These are phyloP conservation scores for Pelodytes ibericus DNA, from an alignment of 2,797 vertebrate species.

Conservation along the genomic window DNA sequence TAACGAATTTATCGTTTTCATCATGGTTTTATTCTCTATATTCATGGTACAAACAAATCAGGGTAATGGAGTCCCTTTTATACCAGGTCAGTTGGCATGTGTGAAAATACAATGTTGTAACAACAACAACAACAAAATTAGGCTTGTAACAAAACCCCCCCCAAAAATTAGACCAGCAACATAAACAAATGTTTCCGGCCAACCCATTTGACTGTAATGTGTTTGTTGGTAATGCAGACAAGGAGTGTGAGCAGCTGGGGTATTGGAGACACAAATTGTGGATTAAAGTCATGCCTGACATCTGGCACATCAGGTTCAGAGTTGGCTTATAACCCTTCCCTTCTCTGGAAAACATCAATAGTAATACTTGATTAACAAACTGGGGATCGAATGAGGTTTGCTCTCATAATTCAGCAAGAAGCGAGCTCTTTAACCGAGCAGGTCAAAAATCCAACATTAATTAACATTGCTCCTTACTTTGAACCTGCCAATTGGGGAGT, in stretches of 20 bases:
- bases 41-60: too few species aligned
- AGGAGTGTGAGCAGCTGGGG: not conserved
- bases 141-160: too few species aligned
- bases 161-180: too few species aligned
- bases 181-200: not conserved
- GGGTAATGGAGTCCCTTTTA: too few species aligned
- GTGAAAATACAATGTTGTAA: too few species aligned
- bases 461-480: not conserved
- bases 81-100: too few species aligned
- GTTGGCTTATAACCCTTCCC: constrained; percentile 13
- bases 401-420: not conserved
- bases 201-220: not conserved
- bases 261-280: not conserved
- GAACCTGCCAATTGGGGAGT: not conserved
- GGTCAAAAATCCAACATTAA: not conserved
- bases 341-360: not conserved
- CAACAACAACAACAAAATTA: too few species aligned
- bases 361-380: not conserved
- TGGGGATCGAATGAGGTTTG: not conserved
- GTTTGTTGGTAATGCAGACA: not conserved
- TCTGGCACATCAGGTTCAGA: constrained; percentile 22
- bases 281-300: constrained; percentile 24
- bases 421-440: not conserved
- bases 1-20: too few species aligned
- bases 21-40: too few species aligned